Evolutionary conservation across 1,140 invertebrate genomes (phyloP).

Genomic region (Heliconius hewitsoni): DNA sequence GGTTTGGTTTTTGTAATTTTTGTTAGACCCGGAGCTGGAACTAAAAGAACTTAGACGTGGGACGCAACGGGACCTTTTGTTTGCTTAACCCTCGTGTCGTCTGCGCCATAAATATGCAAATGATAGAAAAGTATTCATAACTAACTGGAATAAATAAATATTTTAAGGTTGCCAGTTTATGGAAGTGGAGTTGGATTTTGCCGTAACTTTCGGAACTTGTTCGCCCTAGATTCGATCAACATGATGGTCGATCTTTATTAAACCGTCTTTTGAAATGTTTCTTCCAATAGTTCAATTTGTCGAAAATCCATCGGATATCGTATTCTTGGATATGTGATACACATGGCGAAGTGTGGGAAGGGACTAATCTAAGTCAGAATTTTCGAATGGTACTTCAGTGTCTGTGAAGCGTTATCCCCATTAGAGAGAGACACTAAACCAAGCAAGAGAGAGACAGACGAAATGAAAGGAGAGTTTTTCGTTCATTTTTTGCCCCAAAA

Average conservation of each 20-base stretch:
- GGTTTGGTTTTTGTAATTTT: conserved; percentile 54
- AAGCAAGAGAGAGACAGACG: conserved; percentile 46
- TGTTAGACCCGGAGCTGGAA: conserved; percentile 56
- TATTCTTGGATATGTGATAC: conserved; percentile 41
- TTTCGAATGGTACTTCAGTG: conserved; percentile 54
- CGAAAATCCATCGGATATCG: conserved; percentile 6
- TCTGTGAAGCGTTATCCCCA: conserved; percentile 53
- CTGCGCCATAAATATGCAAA: conserved; percentile 71
- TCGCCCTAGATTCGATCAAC: conserved; percentile 24
- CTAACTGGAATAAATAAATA: conserved; percentile 66
- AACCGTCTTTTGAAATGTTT: not conserved
- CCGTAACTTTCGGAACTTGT: conserved; percentile 24
- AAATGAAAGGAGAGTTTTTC: conserved; percentile 69
- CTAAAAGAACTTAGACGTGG: conserved; percentile 61
- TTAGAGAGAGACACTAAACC: conserved; percentile 43
- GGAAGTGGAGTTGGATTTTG: conserved; percentile 43
- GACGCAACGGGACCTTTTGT: conserved; percentile 59
- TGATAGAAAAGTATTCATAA: conserved; percentile 73
- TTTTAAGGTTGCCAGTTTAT: conserved; percentile 49
- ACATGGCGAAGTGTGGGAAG: conserved; percentile 42
- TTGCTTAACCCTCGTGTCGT: conserved; percentile 54
- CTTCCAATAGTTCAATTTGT: conserved; percentile 15
- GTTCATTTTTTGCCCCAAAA: conserved; percentile 75
- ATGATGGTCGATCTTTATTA: not conserved
- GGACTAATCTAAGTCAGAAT: conserved; percentile 46